Evolutionary conservation across 2,888 invertebrate species (phyloP).

Genomic region (Patella pellucida): DNA sequence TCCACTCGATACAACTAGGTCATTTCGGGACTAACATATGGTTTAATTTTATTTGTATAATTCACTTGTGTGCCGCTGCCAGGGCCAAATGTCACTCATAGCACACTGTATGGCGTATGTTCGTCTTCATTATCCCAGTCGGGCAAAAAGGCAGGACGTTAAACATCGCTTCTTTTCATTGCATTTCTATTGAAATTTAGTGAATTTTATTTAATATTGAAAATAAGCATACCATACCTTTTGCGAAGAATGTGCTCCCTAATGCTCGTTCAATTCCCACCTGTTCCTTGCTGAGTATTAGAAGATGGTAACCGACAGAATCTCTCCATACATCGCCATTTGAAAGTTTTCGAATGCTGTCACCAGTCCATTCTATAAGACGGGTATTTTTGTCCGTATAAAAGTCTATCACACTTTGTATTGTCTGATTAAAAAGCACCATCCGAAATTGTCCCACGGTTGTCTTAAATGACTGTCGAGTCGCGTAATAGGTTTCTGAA

Average conservation of each 20-base stretch:
- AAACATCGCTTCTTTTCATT: too few relatives aligned
- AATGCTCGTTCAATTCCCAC: constrained; percentile 55
- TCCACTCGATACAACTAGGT: too few relatives aligned
- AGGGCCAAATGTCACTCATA: too few relatives aligned
- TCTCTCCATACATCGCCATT: constrained; percentile 42
- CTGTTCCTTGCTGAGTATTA: constrained; percentile 53
- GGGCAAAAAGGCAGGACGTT: too few relatives aligned
- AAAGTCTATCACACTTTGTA: constrained; percentile 39
- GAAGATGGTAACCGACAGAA: constrained; percentile 51
- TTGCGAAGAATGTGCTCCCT: constrained; percentile 49
- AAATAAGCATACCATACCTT: constrained; percentile 41
- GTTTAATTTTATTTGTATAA: too few relatives aligned
- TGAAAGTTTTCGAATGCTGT: constrained; percentile 35
- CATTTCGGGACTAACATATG: too few relatives aligned
- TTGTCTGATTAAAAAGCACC: constrained; percentile 8
- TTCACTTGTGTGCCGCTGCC: too few relatives aligned
- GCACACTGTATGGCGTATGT: too few relatives aligned
- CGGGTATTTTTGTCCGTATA: constrained; percentile 44
- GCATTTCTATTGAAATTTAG: too few relatives aligned
- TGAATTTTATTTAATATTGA: too few relatives aligned
- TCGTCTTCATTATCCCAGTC: too few relatives aligned
- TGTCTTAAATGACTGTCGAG: neutral
- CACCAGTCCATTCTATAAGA: constrained; percentile 45
- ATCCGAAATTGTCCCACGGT: neutral
- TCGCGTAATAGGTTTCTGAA: neutral